Evolutionary conservation across 2,888 invertebrate genomes (phyloP), one percentile per base, ranked within the genome.

Genomic region (Arctia plantaginis): DNA sequence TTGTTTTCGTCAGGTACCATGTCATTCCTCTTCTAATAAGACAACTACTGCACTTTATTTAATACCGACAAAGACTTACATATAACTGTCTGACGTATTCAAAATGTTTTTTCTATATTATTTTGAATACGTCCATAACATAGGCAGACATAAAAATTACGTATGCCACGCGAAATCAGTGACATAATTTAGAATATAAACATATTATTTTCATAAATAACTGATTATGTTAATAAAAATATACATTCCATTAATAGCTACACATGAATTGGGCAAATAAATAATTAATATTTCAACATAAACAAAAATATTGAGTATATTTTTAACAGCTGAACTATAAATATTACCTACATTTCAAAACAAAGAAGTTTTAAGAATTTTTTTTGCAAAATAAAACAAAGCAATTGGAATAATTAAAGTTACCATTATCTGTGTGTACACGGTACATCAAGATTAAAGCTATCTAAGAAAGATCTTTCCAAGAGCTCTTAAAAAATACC

Each of bases 401-500:
- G 79, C 79, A 83, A 85, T 77, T 76, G 69, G 80, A 85, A 78
- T 83, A 81, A 87, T 82, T 78, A 79, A 86, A 84, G 75, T 78
- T 71, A 69, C 71, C 74, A 66, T 73, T 77, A 80, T 85, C 80
- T 83, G 80, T 84, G 85, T 85, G 80, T 84, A 77, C 79, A 82
- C 77, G 85, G 80, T 83, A 81, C 73, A 81, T 80, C 76, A 82
- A 87, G 85, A 89, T 88, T 86, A 88, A 89, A 86, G 84, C 83
- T 87, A 85, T 85, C 87, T 84, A 78, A 86, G 85, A 83, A 87
- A 86, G 82, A 87, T 85, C 85, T 82, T 75, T 82, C 80, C 78
- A 76, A 87, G 87, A 78, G 81, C 83, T 82, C 86, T 89, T 86
- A 76, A 84, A 87, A 71, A 88, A 89, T 83, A 84, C 84, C 80